Percentiles rank a stretch among this genome's conserved stretches.
Evolutionary conservation across 2,888 invertebrate species (phyloP).

Genomic region (Megastigmus dorsalis): DNA sequence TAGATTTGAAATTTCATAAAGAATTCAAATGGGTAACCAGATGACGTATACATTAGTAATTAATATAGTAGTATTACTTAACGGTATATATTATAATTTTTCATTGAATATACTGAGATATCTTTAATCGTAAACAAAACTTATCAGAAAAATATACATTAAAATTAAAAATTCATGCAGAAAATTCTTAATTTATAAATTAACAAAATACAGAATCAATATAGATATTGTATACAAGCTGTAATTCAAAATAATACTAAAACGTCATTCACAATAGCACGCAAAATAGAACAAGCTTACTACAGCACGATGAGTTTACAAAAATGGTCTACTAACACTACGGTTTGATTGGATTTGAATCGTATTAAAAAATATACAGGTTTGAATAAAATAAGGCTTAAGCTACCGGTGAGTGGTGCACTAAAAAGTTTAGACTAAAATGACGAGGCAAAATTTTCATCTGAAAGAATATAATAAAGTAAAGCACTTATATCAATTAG

Average conservation of each 20-base stretch:
- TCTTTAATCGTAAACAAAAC: neutral
- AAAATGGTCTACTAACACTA: conserved; percentile 12
- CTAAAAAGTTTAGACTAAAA: conserved; percentile 14
- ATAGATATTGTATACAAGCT: neutral
- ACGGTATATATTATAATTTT: conserved; percentile 2
- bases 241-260: conserved; percentile 1
- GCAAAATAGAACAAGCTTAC: conserved; percentile 45
- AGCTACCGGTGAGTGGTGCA: neutral
- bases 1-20: too few relatives aligned
- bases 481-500: neutral
- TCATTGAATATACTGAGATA: conserved; percentile 9
- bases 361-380: neutral
- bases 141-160: too few relatives aligned
- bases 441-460: neutral
- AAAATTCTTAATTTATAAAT: conserved; percentile 8
- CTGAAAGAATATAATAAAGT: too few relatives aligned
- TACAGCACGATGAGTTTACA: conserved; percentile 10
- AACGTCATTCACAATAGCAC: conserved; percentile 30
- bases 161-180: conserved; percentile 31
- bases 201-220: conserved; percentile 10
- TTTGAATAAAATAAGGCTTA: neutral
- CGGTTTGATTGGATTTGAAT: conserved; percentile 20
- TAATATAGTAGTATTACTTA: neutral
- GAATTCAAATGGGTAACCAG: too few relatives aligned
- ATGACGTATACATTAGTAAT: neutral